A percentile compares a stretch with the other conserved stretches of the same genome.
Evolutionary conservation across 2,797 vertebrate species (phyloP).

Genomic region (Acanthiza pusilla): DNA sequence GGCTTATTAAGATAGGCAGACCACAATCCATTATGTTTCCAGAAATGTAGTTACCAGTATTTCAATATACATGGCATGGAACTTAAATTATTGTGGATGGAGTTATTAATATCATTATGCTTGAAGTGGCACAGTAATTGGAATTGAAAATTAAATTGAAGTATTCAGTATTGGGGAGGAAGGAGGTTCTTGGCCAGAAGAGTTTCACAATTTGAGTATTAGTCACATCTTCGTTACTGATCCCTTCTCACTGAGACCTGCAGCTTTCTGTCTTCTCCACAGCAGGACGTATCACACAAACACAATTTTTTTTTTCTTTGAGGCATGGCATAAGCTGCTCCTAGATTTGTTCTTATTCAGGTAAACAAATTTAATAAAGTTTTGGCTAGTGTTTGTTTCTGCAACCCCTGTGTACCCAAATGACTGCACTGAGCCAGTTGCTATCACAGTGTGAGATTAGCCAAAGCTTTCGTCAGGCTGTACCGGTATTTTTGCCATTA

Average conservation of each 20-base stretch:
- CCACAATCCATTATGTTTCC: background rate
- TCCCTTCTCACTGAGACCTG: background rate
- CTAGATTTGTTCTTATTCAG: background rate
- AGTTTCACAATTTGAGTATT: conserved; percentile 9
- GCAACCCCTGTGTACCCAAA: background rate
- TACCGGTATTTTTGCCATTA: conserved; percentile 17
- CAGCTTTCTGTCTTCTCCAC: background rate
- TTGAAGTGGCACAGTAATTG: background rate
- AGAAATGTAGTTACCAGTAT: background rate
- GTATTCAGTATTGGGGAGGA: background rate
- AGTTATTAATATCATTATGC: background rate
- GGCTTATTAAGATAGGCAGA: conserved; percentile 21
- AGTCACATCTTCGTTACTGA: conserved; percentile 29
- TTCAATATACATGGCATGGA: background rate
- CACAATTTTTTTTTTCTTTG: background rate
- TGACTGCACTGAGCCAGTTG: background rate
- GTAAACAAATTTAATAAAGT: background rate
- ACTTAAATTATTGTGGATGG: background rate
- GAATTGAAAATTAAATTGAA: conserved; percentile 17
- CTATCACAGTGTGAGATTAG: background rate
- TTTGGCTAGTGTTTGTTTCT: background rate
- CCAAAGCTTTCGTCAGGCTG: conserved; percentile 22
- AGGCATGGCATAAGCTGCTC: background rate
- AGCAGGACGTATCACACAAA: background rate
- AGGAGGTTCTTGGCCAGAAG: background rate